Evolutionary conservation across 2,113 vertebrate species (phyloP), one percentile per base, ranked within the genome.

Genomic region (Azemiops feae): DNA sequence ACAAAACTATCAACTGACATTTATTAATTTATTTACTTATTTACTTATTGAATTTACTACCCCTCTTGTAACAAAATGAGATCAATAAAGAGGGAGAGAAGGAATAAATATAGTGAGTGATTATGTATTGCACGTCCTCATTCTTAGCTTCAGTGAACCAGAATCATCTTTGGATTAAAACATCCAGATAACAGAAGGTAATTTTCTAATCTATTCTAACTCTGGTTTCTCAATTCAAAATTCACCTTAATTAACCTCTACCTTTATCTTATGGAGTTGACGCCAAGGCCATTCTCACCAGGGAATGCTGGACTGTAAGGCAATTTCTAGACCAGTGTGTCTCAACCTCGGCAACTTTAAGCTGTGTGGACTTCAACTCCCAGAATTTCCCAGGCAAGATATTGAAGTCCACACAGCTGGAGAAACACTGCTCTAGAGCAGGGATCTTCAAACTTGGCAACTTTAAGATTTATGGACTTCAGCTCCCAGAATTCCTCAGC

Each of bases 241-340:
- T 92, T 27, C 30, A 34, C 30, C 30, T 39, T 30, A 27, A 50
- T 11, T 58, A 88, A 27, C 43, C 23, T 52, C 53, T 20, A 60
- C 3, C n/a, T 43, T 90, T 87, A 93, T 93, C 58, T 95, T 90
- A 91, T 1, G 0, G 60, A 81, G 74, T 87, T 90, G 87, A 93
- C 58, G 92, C 94, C 86, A 88, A 25, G 23, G 11, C 22, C 60
- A 10, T 89, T 92, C 87, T 81, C 91, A 50, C 58, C 1, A 11
- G 22, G 88, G 9, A 91, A 88, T 94, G 94, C 96, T 92, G 94
- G 93, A 96, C 92, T 0, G 25, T 87, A 58, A 4, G 18, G 92
- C 39, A 93, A 50, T 94, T 92, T 0, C 0, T 34, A 92, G 93
- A 92, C 92, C 64, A 34, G 2, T 34, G 30, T 69, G n/a, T 69